Conservation (phyloP, 2,113 vertebrate genomes). For the Brachypodius melanocephalos region DNA sequence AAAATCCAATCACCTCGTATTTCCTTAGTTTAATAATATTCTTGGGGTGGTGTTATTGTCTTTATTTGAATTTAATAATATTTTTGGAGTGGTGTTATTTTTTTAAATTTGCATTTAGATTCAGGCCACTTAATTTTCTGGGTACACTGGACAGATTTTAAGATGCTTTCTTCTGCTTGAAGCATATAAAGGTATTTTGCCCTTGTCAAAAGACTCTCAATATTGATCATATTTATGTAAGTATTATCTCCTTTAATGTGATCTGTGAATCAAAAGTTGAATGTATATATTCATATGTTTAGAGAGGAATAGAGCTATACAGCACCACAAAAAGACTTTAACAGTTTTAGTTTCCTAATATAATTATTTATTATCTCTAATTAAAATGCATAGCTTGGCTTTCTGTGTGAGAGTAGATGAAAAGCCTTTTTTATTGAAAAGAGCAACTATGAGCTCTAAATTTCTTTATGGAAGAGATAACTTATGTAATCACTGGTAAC, state of each 20-base stretch:
- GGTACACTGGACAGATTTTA: background rate
- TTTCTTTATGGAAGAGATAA: constrained; percentile 81
- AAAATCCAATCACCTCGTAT: background rate
- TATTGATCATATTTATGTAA: background rate
- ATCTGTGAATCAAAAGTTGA: constrained; percentile 1
- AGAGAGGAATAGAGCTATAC: background rate
- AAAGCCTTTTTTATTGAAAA: constrained; percentile 81
- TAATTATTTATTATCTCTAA: constrained; percentile 79
- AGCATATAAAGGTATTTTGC: background rate
- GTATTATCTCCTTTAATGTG: background rate
- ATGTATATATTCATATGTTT: background rate
- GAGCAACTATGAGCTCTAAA: constrained; percentile 78
- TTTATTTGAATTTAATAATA: background rate
- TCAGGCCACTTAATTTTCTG: background rate
- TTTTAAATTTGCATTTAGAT: background rate
- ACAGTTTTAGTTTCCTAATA: constrained; percentile 73
- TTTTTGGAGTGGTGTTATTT: background rate
- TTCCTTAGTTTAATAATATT: background rate
- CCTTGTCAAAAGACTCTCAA: background rate
- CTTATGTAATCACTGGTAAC: constrained; percentile 80
- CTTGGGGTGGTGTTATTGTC: background rate
- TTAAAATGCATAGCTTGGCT: constrained; percentile 81
- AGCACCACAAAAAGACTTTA: constrained; percentile 25
- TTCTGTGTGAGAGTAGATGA: constrained; percentile 67
- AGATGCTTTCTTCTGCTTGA: background rate